Base-by-base conservation (phyloP, 2,797 vertebrate genomes). In the Mionectes olivaceus region DNA sequence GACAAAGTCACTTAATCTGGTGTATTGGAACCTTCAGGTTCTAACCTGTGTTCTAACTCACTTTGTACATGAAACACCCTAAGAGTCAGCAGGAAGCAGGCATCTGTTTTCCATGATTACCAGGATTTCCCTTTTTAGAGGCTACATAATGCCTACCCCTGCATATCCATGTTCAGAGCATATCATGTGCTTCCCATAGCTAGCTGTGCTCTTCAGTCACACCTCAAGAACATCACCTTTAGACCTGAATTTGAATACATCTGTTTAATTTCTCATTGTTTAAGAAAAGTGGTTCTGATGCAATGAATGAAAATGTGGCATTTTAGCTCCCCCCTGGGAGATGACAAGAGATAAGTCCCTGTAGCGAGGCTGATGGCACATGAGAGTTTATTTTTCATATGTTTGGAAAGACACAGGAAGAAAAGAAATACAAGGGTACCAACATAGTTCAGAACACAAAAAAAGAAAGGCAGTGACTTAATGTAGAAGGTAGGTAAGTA, bases 151-250 rank as follows among this genome's bases (percentile, higher is more conserved):
- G 76, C n/a, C 75, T 68, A 19, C 28, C 50, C 41, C 47, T 71
- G 43, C 55, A 50, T 19, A 37, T 47, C 18, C 37, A 17, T 24
- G 32, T 81, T 89, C 64, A 74, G 37, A 43, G 82, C 41, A 83
- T 55, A 76, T 28, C 0, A 0, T 35, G 44, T 60, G 21, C 74
- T 93, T 83, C 23, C 37, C 53, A 43, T 52, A 43, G 44, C 37
- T 81, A 75, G 27, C 59, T 81, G 7, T 3, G 33, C 44, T 74
- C 27, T 91, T 86, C 59, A 92, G 83, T 77, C 83, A n/a, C 60
- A 89, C 37, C 32, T 86, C 57, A 89, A 78, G 56, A 96, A 83
- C 64, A 59, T 83, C 84, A 91, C 63, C 15, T 93, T 95, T 87
- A 70, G 67, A 46, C 55, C 75, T 75, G 71, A 82, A 85, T 95